phyloP scores from a whole-genome alignment of 2,797 vertebrate genomes.

The Pseudochromis fuscus region DNA sequence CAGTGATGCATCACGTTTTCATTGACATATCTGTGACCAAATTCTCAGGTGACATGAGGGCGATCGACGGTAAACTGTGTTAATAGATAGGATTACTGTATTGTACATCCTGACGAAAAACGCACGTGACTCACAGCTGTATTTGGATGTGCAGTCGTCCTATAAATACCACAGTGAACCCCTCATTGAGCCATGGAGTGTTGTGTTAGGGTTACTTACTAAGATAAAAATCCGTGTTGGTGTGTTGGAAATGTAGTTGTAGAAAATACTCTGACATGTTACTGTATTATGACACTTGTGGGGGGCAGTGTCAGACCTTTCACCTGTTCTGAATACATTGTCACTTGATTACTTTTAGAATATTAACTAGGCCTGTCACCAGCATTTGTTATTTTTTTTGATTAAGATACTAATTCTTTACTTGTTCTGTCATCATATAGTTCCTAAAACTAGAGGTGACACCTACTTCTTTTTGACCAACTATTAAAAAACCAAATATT shows the following conservation, averaged over 20 bases:
- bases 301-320: neutral
- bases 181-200: conserved; percentile 16
- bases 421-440: too few species aligned
- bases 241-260: neutral
- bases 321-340: neutral
- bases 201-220: conserved; percentile 20
- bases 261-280: neutral
- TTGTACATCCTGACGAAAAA: conserved; percentile 39
- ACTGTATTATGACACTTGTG: neutral
- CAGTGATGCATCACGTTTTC: neutral
- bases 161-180: conserved; percentile 76
- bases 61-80: neutral
- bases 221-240: neutral
- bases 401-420: neutral
- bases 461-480: too few species aligned
- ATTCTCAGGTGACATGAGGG: neutral
- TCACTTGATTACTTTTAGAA: neutral
- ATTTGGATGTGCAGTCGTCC: conserved; percentile 63
- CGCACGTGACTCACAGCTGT: conserved; percentile 79
- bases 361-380: neutral
- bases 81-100: conserved; percentile 20
- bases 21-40: neutral
- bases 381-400: neutral
- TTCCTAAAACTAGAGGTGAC: too few species aligned
- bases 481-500: too few species aligned